Evolutionary conservation across 2,113 vertebrate genomes (phyloP), one percentile per base, ranked within the genome.

Genomic region (Platichthys flesus): DNA sequence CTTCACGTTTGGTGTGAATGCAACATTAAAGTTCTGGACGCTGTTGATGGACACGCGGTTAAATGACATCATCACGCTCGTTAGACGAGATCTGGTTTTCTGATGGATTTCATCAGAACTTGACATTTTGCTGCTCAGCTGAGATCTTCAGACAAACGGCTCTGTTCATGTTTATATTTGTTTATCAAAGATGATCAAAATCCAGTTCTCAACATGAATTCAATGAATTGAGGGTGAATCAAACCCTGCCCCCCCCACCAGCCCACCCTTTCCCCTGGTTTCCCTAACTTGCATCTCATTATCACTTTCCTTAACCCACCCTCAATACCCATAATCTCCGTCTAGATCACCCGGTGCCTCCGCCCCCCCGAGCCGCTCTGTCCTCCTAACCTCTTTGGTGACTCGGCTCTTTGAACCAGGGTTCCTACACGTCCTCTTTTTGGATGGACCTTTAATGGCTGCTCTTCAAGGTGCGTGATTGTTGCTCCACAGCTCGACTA

Each of bases 361-460:
- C 5, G 5, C 37, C 4, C 9, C 26, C 35, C 67, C 20, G 28
- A 28, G 63, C 81, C 47, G 45, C 68, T 61, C 72, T 21, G 42
- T 47, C 6, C 52, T 84, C 83, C 89, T 74, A 73, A 81, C 83
- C 67, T 91, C 86, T 91, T 88, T 87, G 88, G 84, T 82, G 79
- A 79, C 86, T 78, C 76, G 67, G 59, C 57, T 78, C 54, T 76
- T 68, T 83, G 18, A 76, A 76, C 79, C 87, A 86, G 90, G 80
- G 87, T 83, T 91, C 90, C 91, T 85, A 79, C 87, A 89, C 71
- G n/a, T 73, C 16, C 35, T 21, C 49, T 24, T 61, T 45, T 60
- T 59, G 23, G 45, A 35, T 63, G 52, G 13, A 47, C 26, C 60
- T 54, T 26, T 2, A 52, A 80, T 71, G 73, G 78, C 70, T 74